Percentiles rank a stretch among this genome's conserved stretches.
Evolutionary conservation across 2,888 invertebrate genomes (phyloP).

Genomic region (Lacanobia oleracea): DNA sequence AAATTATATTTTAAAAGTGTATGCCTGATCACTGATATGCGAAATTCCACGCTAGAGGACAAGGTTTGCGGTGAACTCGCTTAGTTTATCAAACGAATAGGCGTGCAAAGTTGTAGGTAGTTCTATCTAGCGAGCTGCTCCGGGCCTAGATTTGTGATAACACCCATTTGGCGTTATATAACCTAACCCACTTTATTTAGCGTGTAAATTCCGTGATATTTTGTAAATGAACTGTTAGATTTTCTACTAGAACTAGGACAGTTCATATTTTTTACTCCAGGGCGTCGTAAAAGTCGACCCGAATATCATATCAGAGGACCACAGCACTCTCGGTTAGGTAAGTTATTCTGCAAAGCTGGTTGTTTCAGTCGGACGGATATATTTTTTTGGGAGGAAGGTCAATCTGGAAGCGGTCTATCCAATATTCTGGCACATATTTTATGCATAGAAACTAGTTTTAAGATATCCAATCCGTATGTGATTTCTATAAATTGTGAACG

Average conservation of each 20-base stretch:
- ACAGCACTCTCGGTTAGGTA: slow-evolving; percentile 20
- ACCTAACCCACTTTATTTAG: slow-evolving; percentile 38
- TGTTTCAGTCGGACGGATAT: slow-evolving; percentile 7
- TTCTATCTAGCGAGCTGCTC: not conserved
- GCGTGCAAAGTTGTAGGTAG: not conserved
- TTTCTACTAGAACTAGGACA: slow-evolving; percentile 13
- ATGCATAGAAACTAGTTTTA: slow-evolving; percentile 4
- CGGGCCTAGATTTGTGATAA: slow-evolving; percentile 30
- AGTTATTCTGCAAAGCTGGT: slow-evolving; percentile 1
- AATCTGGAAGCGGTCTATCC: not conserved
- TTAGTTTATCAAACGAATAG: not conserved
- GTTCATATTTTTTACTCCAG: slow-evolving; percentile 12
- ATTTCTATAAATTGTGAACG: not conserved
- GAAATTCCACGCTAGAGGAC: not conserved
- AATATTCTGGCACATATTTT: not conserved
- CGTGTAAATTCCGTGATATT: slow-evolving; percentile 40
- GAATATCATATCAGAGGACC: slow-evolving; percentile 22
- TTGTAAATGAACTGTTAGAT: slow-evolving; percentile 15
- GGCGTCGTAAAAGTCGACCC: slow-evolving; percentile 23
- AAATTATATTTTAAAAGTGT: too few species aligned
- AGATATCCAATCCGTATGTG: not conserved
- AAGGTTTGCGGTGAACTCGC: not conserved
- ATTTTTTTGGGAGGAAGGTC: not conserved
- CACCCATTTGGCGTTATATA: slow-evolving; percentile 30
- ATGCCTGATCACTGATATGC: not conserved